Evolutionary conservation across 2,888 invertebrate genomes (phyloP), one percentile per base, ranked within the genome.

Genomic region (Itoplectis maculator): DNA sequence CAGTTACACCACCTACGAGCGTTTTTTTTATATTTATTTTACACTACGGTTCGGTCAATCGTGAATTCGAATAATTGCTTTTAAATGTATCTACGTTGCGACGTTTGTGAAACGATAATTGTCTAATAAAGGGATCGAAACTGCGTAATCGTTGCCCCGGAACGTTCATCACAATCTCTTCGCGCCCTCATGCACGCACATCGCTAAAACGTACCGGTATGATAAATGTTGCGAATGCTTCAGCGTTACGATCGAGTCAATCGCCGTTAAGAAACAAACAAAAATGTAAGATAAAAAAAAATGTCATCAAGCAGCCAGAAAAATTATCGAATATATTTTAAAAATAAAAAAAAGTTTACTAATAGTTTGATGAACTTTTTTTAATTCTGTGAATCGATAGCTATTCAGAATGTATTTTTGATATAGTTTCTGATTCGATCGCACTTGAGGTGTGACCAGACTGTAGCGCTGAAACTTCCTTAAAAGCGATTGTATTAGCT

Each of bases 141-240:
- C 82, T 75, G 75, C 82, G 75, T 61, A 75, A 82, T 79, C 75
- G 29, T 66, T 15, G 15, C 59, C 45, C 47, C 69, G 49, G 45
- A 75, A 72, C 70, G 51, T 75, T 70, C 65, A 79, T 82, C 75
- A 82, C 82, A 82, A 82, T 79, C 51, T 68, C 54, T 73, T 37
- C 54, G 69, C 78, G 69, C 73, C 45, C 54, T 54, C 56, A 56
- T 70, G 37, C 82, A 69, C 81, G 72, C 63, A 78, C 63, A 40
- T 78, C 20, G 40, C 69, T 65, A 54, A 69, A 74, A 81, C 61
- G 23, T 54, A 40, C 42, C 20, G 54, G 42, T 70, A 70, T 42
- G 40, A 56, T n/a, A 56, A 29, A 7, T 29, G 29, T 56, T 35
- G 35, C 29, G 29, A 29, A 35, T 35, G 8, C 56, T 54, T 11